Evolutionary conservation across 1,140 invertebrate genomes (phyloP).

Genomic region (Cherax destructor): DNA sequence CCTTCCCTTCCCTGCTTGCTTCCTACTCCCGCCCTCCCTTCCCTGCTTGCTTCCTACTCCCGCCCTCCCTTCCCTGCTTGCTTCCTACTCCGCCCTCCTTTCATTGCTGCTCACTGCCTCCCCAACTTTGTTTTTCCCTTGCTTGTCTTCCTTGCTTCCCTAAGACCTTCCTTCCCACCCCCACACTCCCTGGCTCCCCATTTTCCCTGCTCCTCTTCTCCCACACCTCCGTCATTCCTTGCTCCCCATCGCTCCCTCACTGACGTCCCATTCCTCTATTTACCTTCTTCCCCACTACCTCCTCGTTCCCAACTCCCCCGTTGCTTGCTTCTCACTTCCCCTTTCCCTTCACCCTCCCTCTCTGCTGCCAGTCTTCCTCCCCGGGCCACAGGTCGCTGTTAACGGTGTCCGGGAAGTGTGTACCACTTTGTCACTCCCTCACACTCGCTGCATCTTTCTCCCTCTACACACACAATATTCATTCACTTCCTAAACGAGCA

Average conservation of each 20-base stretch:
- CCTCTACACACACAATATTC: neutral
- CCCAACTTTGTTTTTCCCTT: too few relatives aligned
- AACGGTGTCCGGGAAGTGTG: neutral
- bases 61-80: too few relatives aligned
- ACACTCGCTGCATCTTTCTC: neutral
- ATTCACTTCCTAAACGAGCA: too few relatives aligned
- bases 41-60: too few relatives aligned
- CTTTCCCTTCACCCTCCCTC: neutral
- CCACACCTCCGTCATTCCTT: neutral
- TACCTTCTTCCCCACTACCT: neutral
- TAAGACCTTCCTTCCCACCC: neutral
- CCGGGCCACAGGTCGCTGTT: neutral
- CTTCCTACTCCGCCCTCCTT: too few relatives aligned
- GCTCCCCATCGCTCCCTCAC: neutral
- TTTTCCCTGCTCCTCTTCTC: neutral
- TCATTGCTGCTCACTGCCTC: too few relatives aligned
- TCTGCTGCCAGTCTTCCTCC: neutral
- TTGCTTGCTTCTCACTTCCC: neutral
- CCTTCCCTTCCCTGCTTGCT: too few relatives aligned
- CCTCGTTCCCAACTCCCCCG: neutral
- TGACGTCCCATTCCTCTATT: neutral
- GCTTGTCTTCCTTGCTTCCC: neutral
- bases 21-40: too few relatives aligned
- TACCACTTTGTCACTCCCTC: neutral
- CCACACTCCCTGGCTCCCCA: conserved; percentile 5